Evolutionary conservation across 2,797 vertebrate species (phyloP), one percentile per base, ranked within the genome.

Genomic region (Mallotus villosus): DNA sequence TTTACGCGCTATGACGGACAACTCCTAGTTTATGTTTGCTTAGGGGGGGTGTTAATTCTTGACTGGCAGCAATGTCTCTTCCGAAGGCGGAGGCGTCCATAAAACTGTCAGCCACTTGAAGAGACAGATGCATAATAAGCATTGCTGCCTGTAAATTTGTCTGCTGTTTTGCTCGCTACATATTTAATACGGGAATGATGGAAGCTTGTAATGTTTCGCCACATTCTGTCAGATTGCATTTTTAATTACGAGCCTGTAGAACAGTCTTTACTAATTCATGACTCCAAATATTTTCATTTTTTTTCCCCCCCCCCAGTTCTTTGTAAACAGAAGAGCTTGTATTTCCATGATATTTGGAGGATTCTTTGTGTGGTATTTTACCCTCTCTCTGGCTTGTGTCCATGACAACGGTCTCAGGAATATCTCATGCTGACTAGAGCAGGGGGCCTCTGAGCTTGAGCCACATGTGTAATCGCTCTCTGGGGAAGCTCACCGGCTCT

Each of bases 151-250:
- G 67, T 41, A 59, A 17, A 67, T 77, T 66, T 60, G 41, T 25
- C 57, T 29, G 11, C 62, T 21, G 62, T 62, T 58, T 55, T n/a
- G 29, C 29, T 49, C 49, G 51, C 16, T 73, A 63, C 32, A 67
- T 68, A 62, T 73, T 68, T 75, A 46, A 75, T 73, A 51, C n/a
- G n/a, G 53, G 63, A 60, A 25, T 24, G 69, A 73, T 22, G 67
- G 25, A 68, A 25, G 29, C 46, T 6, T 67, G 66, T 63, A 24
- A 62, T 32, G 34, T 68, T 73, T 60, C 19, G 49, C 57, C 58
- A 17, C 58, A 55, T 46, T 46, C 21, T 22, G n/a, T 70, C 27
- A 58, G 53, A 68, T 57, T 34, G 67, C 53, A 12, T 57, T 66
- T 65, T 72, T 65, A 19, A 25, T 58, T 58, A 19, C 3, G 53